Evolutionary conservation across 2,113 vertebrate genomes (phyloP).

Genomic region (Pseudopodoces humilis): DNA sequence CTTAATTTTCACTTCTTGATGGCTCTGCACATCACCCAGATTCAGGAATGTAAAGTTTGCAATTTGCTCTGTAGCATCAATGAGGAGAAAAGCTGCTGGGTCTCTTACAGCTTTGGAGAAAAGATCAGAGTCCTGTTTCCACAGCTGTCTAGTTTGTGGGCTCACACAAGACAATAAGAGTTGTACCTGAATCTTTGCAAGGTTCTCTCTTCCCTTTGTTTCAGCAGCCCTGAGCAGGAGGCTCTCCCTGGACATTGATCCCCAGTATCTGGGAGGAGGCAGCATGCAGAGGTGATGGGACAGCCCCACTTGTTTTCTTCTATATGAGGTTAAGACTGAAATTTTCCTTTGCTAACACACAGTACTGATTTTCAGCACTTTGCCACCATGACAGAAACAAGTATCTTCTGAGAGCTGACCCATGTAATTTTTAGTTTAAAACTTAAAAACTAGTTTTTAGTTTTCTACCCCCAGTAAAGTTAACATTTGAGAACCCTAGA

Average conservation of each 20-base stretch:
- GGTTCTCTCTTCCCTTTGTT: neutral
- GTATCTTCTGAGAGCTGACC: neutral
- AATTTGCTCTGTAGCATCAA: neutral
- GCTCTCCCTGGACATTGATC: neutral
- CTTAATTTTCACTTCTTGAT: neutral
- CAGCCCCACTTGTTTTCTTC: neutral
- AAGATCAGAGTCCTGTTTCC: neutral
- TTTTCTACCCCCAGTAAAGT: neutral
- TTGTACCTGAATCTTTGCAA: neutral
- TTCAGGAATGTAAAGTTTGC: neutral
- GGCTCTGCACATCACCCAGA: neutral
- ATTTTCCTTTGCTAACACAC: neutral
- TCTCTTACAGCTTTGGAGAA: neutral
- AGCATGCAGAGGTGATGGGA: neutral
- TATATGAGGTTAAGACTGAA: neutral
- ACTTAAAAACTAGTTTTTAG: neutral
- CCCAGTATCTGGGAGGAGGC: neutral
- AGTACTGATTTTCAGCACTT: neutral
- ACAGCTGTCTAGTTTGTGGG: neutral
- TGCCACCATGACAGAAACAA: neutral
- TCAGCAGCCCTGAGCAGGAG: neutral
- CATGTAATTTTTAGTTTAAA: neutral
- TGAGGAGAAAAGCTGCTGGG: neutral
- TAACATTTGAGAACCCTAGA: neutral
- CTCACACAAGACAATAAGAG: neutral